Evolutionary conservation across 1,140 invertebrate genomes (phyloP).

Genomic region (Hirudo medicinalis): DNA sequence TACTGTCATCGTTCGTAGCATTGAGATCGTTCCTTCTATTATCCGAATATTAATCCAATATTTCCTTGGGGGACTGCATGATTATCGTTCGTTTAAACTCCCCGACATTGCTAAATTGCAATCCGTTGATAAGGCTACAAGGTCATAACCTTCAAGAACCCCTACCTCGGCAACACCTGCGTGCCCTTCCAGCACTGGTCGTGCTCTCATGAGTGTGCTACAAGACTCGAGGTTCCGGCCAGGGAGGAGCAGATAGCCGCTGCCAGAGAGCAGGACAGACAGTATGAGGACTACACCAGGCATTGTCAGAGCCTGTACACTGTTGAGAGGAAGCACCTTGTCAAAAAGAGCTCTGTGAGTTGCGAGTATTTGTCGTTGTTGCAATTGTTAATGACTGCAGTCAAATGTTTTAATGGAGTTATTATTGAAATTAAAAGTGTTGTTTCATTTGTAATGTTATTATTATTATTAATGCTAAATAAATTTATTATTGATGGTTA

Average conservation of each 20-base stretch:
- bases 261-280: conserved; percentile 34
- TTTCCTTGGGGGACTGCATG: no score
- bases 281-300: conserved; percentile 37
- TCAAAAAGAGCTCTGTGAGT: no score
- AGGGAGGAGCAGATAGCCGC: conserved; percentile 39
- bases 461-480: no score
- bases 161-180: conserved; percentile 46
- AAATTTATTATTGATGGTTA: no score
- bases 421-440: no score
- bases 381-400: no score
- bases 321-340: neutral
- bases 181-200: conserved; percentile 48
- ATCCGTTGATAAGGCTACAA: conserved; percentile 38
- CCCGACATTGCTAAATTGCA: no score
- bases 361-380: no score
- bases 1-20: no score
- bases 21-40: no score
- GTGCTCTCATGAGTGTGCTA: conserved; percentile 42
- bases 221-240: conserved; percentile 43
- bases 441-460: no score
- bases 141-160: conserved; percentile 46
- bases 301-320: conserved; percentile 30
- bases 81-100: conserved; percentile 14
- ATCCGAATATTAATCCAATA: neutral
- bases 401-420: no score